A percentile compares a stretch with the other conserved stretches of the same genome.
phyloP scores from a whole-genome alignment of 2,797 vertebrate genomes.

The Diceros bicornis region DNA sequence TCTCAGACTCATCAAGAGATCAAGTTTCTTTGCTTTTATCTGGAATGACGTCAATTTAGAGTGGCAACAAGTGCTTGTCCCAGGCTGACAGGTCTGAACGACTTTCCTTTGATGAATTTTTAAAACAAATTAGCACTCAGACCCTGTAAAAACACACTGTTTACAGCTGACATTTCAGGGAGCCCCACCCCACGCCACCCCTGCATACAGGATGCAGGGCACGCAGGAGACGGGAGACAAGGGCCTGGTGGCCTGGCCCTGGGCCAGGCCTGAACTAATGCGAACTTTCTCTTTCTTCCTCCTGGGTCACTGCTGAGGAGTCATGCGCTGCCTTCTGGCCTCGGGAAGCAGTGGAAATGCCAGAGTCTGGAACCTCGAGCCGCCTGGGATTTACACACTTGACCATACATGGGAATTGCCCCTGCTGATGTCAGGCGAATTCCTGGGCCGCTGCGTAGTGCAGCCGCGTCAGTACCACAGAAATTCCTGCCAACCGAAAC shows the following conservation, averaged over 20 bases:
- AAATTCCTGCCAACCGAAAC: constrained; percentile 56
- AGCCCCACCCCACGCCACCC: rapidly evolving
- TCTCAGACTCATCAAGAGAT: not conserved
- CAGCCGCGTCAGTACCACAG: constrained; percentile 59
- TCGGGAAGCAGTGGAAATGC: constrained; percentile 29
- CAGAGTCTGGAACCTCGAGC: constrained; percentile 60
- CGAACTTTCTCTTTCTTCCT: not conserved
- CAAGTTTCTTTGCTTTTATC: not conserved
- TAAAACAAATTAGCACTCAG: not conserved
- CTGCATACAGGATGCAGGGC: not conserved
- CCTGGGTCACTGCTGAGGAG: not conserved
- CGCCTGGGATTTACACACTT: constrained; percentile 78
- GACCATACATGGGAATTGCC: constrained; percentile 87
- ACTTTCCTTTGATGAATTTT: not conserved
- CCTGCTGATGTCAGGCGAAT: constrained; percentile 77
- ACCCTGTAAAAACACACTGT: not conserved
- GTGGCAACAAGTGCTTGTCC: not conserved
- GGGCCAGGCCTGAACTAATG: not conserved
- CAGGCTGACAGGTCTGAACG: not conserved
- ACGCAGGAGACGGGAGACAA: too few species aligned
- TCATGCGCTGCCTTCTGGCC: not conserved
- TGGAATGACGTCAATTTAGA: not conserved
- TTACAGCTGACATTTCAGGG: not conserved
- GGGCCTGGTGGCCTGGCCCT: rapidly evolving
- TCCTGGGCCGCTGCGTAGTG: constrained; percentile 77